These are phyloP conservation scores for Onthophagus sagittarius DNA, from an alignment of 2,888 invertebrate genomes.

Conservation along the genomic window DNA sequence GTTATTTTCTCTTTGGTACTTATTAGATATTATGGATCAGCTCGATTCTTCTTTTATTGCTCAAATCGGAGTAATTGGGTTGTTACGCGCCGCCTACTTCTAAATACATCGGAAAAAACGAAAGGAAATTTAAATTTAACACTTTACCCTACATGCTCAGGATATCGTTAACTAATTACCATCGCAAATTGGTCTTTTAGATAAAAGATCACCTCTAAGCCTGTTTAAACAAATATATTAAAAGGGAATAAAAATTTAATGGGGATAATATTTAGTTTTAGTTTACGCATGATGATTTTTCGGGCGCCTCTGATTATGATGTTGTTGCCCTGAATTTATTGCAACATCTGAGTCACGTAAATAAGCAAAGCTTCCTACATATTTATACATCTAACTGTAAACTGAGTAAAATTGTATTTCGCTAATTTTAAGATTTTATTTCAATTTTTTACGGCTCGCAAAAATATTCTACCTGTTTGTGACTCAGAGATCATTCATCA, in stretches of 20 bases:
- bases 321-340: background rate
- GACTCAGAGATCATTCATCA: background rate
- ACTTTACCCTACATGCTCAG: conserved; percentile 22
- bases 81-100: conserved; percentile 14
- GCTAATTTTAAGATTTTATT: background rate
- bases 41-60: background rate
- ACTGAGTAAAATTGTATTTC: background rate
- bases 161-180: conserved; percentile 1
- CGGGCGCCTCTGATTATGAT: background rate
- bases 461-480: background rate
- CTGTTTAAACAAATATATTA: background rate
- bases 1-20: background rate
- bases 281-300: background rate
- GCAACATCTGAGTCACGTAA: background rate
- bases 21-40: background rate
- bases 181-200: background rate
- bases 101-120: conserved; percentile 15
- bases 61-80: background rate
- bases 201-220: background rate
- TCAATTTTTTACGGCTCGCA: background rate
- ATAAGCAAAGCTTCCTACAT: background rate
- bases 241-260: background rate
- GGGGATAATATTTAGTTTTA: too few relatives aligned
- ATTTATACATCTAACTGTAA: background rate
- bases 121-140: conserved; percentile 15